Evolutionary conservation across 2,113 vertebrate genomes (phyloP).

Genomic region (Phrynosoma platyrhinos): DNA sequence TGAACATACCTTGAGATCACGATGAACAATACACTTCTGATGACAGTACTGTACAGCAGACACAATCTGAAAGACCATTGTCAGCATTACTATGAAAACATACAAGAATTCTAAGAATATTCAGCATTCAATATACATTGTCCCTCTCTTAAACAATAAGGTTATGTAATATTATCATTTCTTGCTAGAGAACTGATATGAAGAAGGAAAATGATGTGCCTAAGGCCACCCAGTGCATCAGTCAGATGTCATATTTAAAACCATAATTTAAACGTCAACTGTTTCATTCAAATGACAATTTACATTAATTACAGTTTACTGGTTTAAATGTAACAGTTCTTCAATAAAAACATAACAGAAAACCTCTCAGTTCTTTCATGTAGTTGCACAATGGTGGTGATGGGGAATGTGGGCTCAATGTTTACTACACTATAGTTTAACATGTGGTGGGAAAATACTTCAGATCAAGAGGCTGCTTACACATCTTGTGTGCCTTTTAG

Average conservation of each 20-base stretch:
- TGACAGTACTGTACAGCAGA: constrained; percentile 99
- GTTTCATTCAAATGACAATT: background rate
- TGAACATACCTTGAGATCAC: constrained; percentile 92
- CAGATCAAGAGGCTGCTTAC: no score
- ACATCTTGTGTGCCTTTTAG: no score
- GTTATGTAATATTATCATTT: background rate
- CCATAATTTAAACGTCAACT: background rate
- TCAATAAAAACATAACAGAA: background rate
- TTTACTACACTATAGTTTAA: no score
- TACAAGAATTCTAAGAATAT: background rate
- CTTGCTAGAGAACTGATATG: background rate
- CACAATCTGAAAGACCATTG: constrained; percentile 89
- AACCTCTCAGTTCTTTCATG: background rate
- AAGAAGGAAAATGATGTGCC: background rate
- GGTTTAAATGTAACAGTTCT: background rate
- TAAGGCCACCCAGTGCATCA: background rate
- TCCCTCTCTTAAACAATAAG: background rate
- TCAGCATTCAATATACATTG: background rate
- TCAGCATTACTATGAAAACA: constrained; percentile 51
- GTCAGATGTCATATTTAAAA: background rate
- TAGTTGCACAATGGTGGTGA: background rate
- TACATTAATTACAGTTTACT: background rate
- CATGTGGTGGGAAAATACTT: no score
- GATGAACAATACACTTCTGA: constrained; percentile 96
- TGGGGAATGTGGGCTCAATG: no score